Base-by-base conservation (phyloP, 2,888 invertebrate species). In the Chrysotoxum bicinctum region DNA sequence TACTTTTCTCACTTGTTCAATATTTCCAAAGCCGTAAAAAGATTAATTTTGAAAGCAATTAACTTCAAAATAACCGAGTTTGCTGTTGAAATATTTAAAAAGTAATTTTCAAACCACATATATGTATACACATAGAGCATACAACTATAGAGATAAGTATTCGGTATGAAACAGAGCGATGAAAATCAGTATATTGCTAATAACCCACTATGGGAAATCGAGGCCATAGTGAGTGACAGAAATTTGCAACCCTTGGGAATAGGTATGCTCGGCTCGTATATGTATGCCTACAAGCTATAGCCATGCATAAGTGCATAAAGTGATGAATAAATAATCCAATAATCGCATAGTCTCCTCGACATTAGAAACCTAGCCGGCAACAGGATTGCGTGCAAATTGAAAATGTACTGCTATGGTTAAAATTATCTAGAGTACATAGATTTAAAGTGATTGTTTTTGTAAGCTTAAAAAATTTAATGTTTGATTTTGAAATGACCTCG, bases 261-360 rank as follows among this genome's bases (percentile, higher is more conserved):
- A 48, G 12, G 21, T 21, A 2, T 48, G 12, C 21, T 21, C 21
- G 21, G 21, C 19, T 5, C 7, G 1, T 23, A 23, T 45, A 4
- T 14, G 12, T 23, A 3, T 16, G 26, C n/a, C 52, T n/a, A n/a
- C n/a, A 8, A n/a, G n/a, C n/a, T 50, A 50, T 30, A 48, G n/a
- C 9, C 5, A 54, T 30, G 54, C 30, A n/a, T 54, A n/a, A 40
- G 45, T 70, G 56, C 56, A 58, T 35, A 58, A 45, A 19, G 30
- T 26, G 45, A 32, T 70, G 56, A 70, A 70, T 70, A 58, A 70
- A 58, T 70, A 45, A 70, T 70, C 32, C n/a, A 70, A 70, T 70
- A 70, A 70, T 70, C 32, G 23, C 21, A 37, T 58, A 58, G 35
- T n/a, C 21, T 37, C 52, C 32, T 32, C 1, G 9, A 58, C 21